Evolutionary conservation across 2,888 invertebrate genomes (phyloP).

Genomic region (Spatulosminthurus flaviceps): DNA sequence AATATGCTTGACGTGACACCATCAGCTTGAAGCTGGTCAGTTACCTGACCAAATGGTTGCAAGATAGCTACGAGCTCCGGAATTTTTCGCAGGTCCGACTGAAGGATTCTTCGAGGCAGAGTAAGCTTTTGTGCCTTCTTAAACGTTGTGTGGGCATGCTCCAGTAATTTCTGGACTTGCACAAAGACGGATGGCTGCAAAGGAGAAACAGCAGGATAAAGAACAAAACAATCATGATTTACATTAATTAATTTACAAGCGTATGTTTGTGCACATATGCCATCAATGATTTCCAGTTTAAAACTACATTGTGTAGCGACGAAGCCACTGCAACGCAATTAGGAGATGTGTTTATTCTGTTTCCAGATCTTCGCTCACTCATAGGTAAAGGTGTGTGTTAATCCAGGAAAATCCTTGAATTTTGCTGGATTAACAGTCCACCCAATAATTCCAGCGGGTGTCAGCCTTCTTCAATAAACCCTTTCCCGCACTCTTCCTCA

Average conservation of each 20-base stretch:
- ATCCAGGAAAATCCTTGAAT: too few relatives aligned
- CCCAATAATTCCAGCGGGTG: constrained; percentile 11
- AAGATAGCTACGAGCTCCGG: not conserved
- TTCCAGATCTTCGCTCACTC: too few relatives aligned
- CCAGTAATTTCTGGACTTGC: not conserved
- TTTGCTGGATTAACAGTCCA: not conserved
- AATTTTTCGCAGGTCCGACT: not conserved
- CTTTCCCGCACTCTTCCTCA: not conserved
- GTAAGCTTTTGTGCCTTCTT: not conserved
- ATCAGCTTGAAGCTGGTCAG: not conserved
- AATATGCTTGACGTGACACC: not conserved
- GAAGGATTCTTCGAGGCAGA: not conserved
- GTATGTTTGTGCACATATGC: too few relatives aligned
- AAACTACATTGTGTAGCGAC: too few relatives aligned
- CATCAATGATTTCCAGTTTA: too few relatives aligned
- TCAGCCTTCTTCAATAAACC: not conserved
- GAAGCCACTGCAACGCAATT: too few relatives aligned
- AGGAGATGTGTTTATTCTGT: too few relatives aligned
- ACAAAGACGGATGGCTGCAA: not conserved
- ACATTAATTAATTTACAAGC: too few relatives aligned
- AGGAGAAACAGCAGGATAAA: too few relatives aligned
- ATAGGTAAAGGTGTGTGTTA: too few relatives aligned
- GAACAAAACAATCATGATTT: too few relatives aligned
- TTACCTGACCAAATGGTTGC: not conserved
- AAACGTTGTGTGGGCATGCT: not conserved